phyloP scores from a whole-genome alignment of 2,797 vertebrate genomes.

The Poecile montanus region DNA sequence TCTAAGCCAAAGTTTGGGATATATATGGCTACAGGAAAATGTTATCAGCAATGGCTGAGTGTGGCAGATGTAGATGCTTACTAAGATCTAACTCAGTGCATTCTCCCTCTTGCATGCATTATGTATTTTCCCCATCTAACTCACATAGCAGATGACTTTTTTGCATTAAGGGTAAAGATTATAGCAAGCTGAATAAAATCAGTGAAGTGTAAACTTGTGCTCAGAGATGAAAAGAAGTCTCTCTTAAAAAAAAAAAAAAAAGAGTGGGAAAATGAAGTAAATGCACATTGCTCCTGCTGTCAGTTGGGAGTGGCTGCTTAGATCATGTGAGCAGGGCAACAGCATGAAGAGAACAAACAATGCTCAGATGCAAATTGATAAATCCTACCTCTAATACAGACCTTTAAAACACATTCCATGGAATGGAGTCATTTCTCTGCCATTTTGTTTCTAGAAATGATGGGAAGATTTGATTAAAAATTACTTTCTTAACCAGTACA shows the following conservation, averaged over 20 bases:
- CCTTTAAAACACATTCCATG: background rate
- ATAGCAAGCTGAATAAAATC: constrained; percentile 24
- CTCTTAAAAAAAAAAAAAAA: background rate
- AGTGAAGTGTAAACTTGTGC: background rate
- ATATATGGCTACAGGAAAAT: background rate
- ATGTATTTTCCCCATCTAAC: constrained; percentile 31
- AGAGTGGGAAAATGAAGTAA: background rate
- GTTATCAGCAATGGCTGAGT: background rate
- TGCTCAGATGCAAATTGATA: background rate
- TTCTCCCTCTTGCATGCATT: constrained; percentile 36
- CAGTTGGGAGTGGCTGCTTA: background rate
- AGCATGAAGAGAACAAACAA: background rate
- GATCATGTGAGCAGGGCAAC: background rate
- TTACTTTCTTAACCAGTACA: background rate
- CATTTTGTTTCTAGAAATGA: background rate
- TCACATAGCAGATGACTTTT: constrained; percentile 33
- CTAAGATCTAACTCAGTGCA: background rate
- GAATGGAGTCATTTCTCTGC: background rate
- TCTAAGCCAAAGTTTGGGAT: background rate
- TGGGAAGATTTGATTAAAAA: background rate
- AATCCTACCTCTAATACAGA: background rate
- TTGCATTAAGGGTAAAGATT: constrained; percentile 38
- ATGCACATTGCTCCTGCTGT: background rate
- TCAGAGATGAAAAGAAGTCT: background rate
- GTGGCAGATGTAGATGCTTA: constrained; percentile 51